Conservation (phyloP, 35 echinoderm and acorn worm species). For the Apostichopus californicus region DNA sequence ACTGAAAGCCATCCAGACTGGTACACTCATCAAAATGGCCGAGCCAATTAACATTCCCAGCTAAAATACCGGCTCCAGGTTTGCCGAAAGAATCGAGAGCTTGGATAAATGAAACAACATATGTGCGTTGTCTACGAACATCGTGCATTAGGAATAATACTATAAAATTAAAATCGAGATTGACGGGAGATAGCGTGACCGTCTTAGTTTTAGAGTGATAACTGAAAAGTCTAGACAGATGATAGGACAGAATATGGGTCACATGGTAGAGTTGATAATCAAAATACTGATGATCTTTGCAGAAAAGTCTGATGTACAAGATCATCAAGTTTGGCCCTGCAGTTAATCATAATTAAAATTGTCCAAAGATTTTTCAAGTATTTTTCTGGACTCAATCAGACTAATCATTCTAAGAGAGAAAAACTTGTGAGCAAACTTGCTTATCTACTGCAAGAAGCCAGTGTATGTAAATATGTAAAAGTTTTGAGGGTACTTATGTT, state of each 20-base stretch:
- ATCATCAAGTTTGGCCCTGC: too few species aligned
- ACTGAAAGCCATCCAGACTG: constrained; percentile 64
- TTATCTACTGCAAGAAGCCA: too few species aligned
- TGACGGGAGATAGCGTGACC: neutral
- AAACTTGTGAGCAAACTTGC: too few species aligned
- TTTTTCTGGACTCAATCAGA: too few species aligned
- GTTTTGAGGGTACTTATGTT: too few species aligned
- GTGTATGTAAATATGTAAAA: too few species aligned
- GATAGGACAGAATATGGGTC: neutral
- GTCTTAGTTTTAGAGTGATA: neutral
- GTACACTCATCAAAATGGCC: constrained; percentile 91
- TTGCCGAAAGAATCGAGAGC: constrained; percentile 90
- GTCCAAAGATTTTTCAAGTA: too few species aligned
- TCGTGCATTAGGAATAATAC: neutral
- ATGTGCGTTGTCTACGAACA: neutral
- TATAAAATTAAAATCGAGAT: neutral
- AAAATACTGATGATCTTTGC: too few species aligned
- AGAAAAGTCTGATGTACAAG: too few species aligned
- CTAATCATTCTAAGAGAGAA: too few species aligned
- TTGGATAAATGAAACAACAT: constrained; percentile 25
- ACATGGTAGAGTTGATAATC: neutral
- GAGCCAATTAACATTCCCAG: constrained; percentile 73
- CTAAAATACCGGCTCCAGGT: constrained; percentile 72
- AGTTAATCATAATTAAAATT: too few species aligned
- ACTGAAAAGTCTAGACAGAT: neutral